phyloP scores from a whole-genome alignment of 2,113 vertebrate genomes.

The Porphyrio hochstetteri region DNA sequence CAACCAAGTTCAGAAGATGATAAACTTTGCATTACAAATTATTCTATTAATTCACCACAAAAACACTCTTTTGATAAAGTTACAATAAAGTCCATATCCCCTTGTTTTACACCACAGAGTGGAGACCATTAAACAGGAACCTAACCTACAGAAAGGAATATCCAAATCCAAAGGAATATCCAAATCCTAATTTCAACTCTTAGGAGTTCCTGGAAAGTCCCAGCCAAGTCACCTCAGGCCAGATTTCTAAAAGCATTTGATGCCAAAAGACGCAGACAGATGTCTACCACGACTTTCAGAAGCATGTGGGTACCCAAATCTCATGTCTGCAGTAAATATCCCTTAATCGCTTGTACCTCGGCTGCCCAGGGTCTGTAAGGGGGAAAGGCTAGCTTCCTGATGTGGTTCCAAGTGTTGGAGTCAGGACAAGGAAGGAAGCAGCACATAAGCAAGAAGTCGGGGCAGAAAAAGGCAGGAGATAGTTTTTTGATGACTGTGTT shows the following conservation, averaged over 20 bases:
- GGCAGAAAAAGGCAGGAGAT: not conserved
- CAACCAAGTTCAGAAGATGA: not conserved
- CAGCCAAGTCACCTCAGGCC: not conserved
- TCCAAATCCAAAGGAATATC: not conserved
- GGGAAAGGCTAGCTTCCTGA: not conserved
- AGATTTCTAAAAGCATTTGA: not conserved
- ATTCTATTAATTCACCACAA: not conserved
- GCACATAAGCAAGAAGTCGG: not conserved
- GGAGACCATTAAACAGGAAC: not conserved
- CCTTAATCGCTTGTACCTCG: not conserved
- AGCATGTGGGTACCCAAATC: not conserved
- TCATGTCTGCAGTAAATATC: not conserved
- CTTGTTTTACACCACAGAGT: not conserved
- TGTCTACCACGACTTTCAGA: not conserved
- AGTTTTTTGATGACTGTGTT: not conserved
- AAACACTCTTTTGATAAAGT: not conserved
- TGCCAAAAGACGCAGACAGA: slow-evolving; percentile 26
- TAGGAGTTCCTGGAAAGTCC: not conserved
- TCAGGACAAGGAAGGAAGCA: not conserved
- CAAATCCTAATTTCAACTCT: not conserved
- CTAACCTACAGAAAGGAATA: not conserved
- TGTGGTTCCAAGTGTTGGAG: not conserved
- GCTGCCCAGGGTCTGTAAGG: not conserved
- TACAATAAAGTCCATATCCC: not conserved
- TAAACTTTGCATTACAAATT: not conserved